A percentile compares a stretch with the other conserved stretches of the same genome.
Evolutionary conservation across 2,113 vertebrate species (phyloP).

Genomic region (Ardeotis arabs): DNA sequence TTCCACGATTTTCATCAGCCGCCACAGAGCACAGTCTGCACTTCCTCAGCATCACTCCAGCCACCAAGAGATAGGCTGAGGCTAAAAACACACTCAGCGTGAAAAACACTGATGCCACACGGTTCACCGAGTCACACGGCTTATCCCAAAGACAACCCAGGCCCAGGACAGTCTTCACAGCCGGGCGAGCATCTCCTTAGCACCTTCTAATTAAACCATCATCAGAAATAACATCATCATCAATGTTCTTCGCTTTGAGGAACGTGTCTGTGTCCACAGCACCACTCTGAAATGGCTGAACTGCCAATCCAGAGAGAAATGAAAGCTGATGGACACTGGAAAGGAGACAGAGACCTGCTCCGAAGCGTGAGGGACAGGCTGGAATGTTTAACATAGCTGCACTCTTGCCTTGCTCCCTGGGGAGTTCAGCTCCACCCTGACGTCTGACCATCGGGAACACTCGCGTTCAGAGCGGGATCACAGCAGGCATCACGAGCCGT

Average conservation of each 20-base stretch:
- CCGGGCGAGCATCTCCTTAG: no score
- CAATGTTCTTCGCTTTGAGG: rapidly evolving
- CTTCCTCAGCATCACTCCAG: background rate
- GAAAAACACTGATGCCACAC: background rate
- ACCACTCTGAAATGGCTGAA: background rate
- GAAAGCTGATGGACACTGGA: background rate
- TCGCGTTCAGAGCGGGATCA: no score
- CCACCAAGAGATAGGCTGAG: background rate
- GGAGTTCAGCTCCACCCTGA: background rate
- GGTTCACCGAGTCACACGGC: rapidly evolving
- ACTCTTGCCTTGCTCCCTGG: background rate
- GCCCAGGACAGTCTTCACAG: no score
- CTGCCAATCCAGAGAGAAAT: background rate
- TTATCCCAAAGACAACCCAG: background rate
- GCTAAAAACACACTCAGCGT: background rate
- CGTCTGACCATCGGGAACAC: background rate
- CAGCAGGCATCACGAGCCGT: rapidly evolving
- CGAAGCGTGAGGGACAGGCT: background rate
- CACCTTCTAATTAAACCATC: no score
- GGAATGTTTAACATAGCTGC: no score
- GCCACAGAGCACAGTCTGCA: background rate
- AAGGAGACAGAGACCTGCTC: background rate
- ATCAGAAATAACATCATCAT: no score
- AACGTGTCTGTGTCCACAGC: background rate
- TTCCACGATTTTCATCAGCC: background rate